phyloP scores from a whole-genome alignment of 2,113 vertebrate genomes.

The Psephotus haematonotus region DNA sequence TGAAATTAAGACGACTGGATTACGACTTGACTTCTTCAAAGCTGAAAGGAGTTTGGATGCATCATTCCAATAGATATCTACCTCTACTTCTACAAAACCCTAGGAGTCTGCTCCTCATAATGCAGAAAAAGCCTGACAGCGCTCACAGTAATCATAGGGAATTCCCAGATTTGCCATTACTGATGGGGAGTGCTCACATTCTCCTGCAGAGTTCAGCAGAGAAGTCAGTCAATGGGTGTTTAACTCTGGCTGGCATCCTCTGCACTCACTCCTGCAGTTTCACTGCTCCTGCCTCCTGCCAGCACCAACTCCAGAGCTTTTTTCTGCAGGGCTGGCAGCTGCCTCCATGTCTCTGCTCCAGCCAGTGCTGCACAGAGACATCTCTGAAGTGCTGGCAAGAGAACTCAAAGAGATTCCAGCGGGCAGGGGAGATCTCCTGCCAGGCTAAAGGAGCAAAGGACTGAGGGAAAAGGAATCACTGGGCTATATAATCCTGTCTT shows the following conservation, averaged over 20 bases:
- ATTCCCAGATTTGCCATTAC: neutral
- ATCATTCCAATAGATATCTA: neutral
- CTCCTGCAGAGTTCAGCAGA: neutral
- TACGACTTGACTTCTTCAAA: neutral
- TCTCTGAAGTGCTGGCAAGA: slow-evolving; percentile 45
- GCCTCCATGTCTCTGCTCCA: slow-evolving; percentile 10
- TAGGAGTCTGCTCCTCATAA: neutral
- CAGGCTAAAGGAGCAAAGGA: slow-evolving; percentile 26
- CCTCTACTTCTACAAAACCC: neutral
- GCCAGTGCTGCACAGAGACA: neutral
- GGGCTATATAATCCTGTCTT: slow-evolving; percentile 42
- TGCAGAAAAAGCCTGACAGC: neutral
- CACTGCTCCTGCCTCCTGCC: neutral
- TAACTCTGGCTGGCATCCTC: slow-evolving; percentile 33
- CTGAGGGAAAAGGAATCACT: slow-evolving; percentile 25
- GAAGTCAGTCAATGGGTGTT: slow-evolving; percentile 42
- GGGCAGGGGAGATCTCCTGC: slow-evolving; percentile 22
- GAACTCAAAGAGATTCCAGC: slow-evolving; percentile 38
- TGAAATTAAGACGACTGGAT: neutral
- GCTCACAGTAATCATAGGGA: neutral
- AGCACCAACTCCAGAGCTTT: slow-evolving; percentile 39
- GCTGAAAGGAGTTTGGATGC: neutral
- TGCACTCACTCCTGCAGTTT: neutral
- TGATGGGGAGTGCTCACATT: neutral
- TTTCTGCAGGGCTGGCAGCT: slow-evolving; percentile 52